These are phyloP conservation scores for Atherinomorus stipes DNA, from an alignment of 2,113 vertebrate genomes.

Conservation along the genomic window DNA sequence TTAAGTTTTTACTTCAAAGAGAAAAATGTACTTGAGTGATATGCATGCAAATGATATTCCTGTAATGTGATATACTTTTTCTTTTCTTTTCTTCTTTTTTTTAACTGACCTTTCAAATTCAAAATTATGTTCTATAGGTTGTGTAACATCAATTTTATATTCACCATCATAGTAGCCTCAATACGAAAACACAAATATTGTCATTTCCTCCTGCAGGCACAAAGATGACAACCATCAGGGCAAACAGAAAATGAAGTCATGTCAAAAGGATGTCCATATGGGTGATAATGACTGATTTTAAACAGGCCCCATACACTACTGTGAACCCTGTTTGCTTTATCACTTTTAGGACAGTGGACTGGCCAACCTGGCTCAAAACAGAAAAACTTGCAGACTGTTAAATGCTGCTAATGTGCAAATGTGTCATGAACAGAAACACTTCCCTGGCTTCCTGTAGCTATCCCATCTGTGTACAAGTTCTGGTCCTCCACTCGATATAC, in stretches of 20 bases:
- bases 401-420: constrained; percentile 29
- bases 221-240: not conserved
- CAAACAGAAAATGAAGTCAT: not conserved
- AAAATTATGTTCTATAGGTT: not conserved
- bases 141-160: not conserved
- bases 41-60: no score
- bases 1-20: not conserved
- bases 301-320: not conserved
- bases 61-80: not conserved
- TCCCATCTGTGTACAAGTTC: constrained; percentile 26
- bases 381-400: constrained; percentile 12
- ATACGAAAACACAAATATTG: not conserved
- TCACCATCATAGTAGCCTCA: not conserved
- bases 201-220: not conserved
- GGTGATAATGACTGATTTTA: not conserved
- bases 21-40: no score
- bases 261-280: not conserved
- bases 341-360: not conserved
- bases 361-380: not conserved
- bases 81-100: no score
- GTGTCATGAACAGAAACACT: constrained; percentile 27
- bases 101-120: not conserved
- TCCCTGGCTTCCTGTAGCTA: constrained; percentile 26
- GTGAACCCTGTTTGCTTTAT: not conserved
- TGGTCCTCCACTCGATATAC: not conserved